A percentile compares a stretch with the other conserved stretches of the same genome.
phyloP scores from a whole-genome alignment of 2,888 invertebrate genomes.

The Leptopterna dolabrata region DNA sequence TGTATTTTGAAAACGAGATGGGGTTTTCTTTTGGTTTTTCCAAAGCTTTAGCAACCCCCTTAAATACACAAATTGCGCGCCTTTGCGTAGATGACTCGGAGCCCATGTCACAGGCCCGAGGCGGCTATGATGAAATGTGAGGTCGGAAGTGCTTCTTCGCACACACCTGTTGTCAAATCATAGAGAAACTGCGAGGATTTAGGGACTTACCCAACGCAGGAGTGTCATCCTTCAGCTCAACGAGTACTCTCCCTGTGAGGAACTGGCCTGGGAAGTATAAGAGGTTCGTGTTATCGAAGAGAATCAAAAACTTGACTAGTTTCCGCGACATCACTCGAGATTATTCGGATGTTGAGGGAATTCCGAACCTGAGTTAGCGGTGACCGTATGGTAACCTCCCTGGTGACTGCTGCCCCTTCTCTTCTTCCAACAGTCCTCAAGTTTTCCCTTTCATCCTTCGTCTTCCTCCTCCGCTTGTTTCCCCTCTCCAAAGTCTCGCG shows the following conservation, averaged over 20 bases:
- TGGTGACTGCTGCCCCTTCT: slow-evolving; percentile 14
- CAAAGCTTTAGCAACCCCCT: no score
- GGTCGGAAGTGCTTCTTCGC: not conserved
- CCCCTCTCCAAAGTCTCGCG: not conserved
- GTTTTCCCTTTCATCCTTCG: slow-evolving; percentile 45
- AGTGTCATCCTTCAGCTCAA: slow-evolving; percentile 93
- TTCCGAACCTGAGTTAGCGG: not conserved
- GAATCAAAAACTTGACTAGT: slow-evolving; percentile 89
- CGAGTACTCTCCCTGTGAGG: slow-evolving; percentile 88
- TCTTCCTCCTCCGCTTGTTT: slow-evolving; percentile 38
- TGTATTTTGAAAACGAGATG: no score
- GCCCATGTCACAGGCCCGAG: not conserved
- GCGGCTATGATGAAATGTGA: not conserved
- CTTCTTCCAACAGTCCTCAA: slow-evolving; percentile 48
- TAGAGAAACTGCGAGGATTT: not conserved
- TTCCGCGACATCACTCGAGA: slow-evolving; percentile 80
- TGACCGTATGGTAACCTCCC: not conserved
- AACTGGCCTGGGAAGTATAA: slow-evolving; percentile 95
- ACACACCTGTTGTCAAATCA: not conserved
- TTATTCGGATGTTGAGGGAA: not conserved
- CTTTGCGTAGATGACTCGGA: not conserved
- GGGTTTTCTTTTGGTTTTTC: no score
- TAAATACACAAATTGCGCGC: no score
- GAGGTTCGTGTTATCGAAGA: slow-evolving; percentile 93
- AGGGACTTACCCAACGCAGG: slow-evolving; percentile 82